Evolutionary conservation across 2,113 vertebrate genomes (phyloP).

Genomic region (Tragulus kanchil): DNA sequence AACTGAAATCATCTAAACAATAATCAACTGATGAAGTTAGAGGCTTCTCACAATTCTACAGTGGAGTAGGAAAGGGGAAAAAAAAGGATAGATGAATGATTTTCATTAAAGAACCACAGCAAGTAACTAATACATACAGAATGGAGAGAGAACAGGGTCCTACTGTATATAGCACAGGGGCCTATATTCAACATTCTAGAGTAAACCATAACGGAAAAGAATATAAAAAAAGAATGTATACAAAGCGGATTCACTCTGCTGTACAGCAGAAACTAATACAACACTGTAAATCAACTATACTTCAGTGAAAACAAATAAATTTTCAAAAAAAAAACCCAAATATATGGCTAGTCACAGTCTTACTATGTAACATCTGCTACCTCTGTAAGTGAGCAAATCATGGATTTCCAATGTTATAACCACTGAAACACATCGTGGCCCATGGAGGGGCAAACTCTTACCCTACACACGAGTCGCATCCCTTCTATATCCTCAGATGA

Average conservation of each 20-base stretch:
- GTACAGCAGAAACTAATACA: background rate
- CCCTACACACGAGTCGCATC: conserved; percentile 96
- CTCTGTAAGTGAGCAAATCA: conserved; percentile 25
- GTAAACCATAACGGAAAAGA: background rate
- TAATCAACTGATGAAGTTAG: background rate
- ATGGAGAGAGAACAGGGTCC: background rate
- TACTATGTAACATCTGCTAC: background rate
- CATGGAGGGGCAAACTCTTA: conserved; percentile 78
- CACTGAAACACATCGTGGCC: background rate
- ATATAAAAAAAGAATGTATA: background rate
- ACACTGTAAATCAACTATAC: background rate
- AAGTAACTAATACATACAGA: background rate
- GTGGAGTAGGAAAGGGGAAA: background rate
- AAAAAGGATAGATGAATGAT: background rate
- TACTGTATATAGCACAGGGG: background rate
- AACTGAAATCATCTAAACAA: background rate
- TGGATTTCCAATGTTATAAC: background rate
- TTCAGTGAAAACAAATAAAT: background rate
- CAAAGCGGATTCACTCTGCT: background rate
- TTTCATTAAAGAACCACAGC: conserved; percentile 24
- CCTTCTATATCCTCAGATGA: conserved; percentile 96
- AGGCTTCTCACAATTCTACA: conserved; percentile 35
- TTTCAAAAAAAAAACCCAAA: background rate
- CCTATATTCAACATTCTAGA: background rate
- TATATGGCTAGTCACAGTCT: background rate